Percentiles rank a stretch among this genome's conserved stretches.
These are phyloP conservation scores for Lasioglossum pauxillum DNA, from an alignment of 2,888 invertebrate species.

Conservation along the genomic window DNA sequence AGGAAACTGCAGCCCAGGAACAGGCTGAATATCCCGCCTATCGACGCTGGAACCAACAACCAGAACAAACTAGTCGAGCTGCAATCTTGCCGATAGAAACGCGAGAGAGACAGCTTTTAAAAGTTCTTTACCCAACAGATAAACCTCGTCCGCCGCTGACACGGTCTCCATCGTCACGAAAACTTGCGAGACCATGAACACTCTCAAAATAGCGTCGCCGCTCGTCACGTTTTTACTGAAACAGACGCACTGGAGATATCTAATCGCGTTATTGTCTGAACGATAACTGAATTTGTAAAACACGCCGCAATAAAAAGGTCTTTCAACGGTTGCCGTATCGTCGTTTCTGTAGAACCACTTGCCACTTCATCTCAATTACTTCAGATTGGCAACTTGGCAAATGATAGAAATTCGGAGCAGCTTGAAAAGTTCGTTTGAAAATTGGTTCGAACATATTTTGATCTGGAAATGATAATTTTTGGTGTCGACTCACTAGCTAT, in stretches of 20 bases:
- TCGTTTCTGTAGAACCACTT: not conserved
- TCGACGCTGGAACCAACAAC: conserved; percentile 80
- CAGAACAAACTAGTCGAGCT: not conserved
- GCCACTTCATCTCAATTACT: no score
- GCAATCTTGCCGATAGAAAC: not conserved
- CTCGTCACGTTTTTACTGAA: conserved; percentile 48
- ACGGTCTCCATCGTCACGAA: conserved; percentile 31
- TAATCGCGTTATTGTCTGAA: not conserved
- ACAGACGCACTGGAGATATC: conserved; percentile 4
- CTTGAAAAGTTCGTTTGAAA: not conserved
- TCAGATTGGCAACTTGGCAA: not conserved
- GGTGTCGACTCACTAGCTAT: conserved; percentile 42
- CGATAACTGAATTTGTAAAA: not conserved
- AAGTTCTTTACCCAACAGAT: conserved; percentile 60
- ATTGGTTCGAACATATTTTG: not conserved
- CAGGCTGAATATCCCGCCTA: conserved; percentile 84
- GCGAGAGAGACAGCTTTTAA: not conserved
- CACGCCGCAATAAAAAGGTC: not conserved
- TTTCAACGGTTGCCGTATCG: not conserved
- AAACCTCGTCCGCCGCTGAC: conserved; percentile 51
- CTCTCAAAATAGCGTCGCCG: conserved; percentile 43
- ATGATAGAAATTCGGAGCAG: not conserved
- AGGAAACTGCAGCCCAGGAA: conserved; percentile 84
- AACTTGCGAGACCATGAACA: conserved; percentile 52
- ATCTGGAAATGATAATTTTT: not conserved